Evolutionary conservation across 2,113 vertebrate species (phyloP).

Genomic region (Chionodraco myersi): DNA sequence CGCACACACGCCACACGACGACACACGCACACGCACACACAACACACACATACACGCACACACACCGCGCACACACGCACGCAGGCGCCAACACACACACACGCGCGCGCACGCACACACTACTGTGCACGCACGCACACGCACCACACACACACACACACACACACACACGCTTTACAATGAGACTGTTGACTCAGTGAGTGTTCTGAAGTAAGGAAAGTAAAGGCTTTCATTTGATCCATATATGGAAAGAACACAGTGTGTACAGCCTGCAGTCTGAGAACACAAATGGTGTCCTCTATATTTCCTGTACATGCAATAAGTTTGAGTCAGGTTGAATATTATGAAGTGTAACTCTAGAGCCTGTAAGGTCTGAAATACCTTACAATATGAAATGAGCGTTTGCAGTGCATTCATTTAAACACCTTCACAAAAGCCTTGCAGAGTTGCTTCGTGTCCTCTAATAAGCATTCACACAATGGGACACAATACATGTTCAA

Average conservation of each 20-base stretch:
- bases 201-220: too few species aligned
- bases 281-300: too few species aligned
- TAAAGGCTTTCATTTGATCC: too few species aligned
- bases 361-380: background rate
- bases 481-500: background rate
- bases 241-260: too few species aligned
- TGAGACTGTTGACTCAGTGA: too few species aligned
- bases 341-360: background rate
- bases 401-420: background rate
- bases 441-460: background rate
- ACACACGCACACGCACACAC: background rate
- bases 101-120: conserved; percentile 3
- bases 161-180: background rate
- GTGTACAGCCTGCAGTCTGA: too few species aligned
- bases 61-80: background rate
- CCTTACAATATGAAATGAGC: background rate
- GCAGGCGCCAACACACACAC: background rate
- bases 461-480: background rate
- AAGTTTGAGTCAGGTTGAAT: too few species aligned
- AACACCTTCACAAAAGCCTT: background rate
- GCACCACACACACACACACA: background rate
- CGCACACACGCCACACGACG: conserved; percentile 3
- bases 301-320: too few species aligned
- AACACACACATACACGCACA: background rate
- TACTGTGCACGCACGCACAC: conserved; percentile 6